Base-by-base conservation (phyloP, 2,888 invertebrate species). In the Heliconius erato region DNA sequence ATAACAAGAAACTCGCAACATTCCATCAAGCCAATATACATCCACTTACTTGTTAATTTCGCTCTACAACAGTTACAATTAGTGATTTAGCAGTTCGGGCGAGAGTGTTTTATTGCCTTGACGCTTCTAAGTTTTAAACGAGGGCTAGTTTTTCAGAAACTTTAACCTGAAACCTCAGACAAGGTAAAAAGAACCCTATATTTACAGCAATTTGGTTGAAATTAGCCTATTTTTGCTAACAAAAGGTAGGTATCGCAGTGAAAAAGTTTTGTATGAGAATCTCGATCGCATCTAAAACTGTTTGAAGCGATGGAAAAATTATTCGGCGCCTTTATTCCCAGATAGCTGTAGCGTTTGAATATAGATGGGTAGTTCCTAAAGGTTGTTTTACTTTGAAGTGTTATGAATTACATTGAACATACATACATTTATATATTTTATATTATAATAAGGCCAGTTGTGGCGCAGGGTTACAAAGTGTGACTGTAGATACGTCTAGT, bases 221-320 rank as follows among this genome's bases (percentile, higher is more conserved):
- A 63, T 74, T 83, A 6, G 28, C 16, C 26, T 35, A 26, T 49
- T 44, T 63, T 16, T 32, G 49, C 11, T 67, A 28, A n/a, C 54
- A 74, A 80, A 49, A 63, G 59, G 74, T 74, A 79, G 67, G 68
- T 80, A 78, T 78, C 35, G 26, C 78, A 74, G 79, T 74, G 77
- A 83, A 81, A 83, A 83, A 78, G 68, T 90, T 92, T 91, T 90
- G 90, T 89, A 88, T 89, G 88, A 90, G 89, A 90, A 92, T 91
- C 90, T 92, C 92, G 91, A 91, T 92, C 91, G 89, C 89, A 88
- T 90, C 89, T 90, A 89, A 74, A 80, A 80, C 65, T 74, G 91
- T 89, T 89, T 90, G 88, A 80, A 87, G 88, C 89, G 92, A 92
- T 93, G 92, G 91, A 91, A 92, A 91, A 92, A 92, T 92, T 92